These are phyloP conservation scores for Gymnothorax javanicus DNA, from an alignment of 2,797 vertebrate species.

Conservation along the genomic window DNA sequence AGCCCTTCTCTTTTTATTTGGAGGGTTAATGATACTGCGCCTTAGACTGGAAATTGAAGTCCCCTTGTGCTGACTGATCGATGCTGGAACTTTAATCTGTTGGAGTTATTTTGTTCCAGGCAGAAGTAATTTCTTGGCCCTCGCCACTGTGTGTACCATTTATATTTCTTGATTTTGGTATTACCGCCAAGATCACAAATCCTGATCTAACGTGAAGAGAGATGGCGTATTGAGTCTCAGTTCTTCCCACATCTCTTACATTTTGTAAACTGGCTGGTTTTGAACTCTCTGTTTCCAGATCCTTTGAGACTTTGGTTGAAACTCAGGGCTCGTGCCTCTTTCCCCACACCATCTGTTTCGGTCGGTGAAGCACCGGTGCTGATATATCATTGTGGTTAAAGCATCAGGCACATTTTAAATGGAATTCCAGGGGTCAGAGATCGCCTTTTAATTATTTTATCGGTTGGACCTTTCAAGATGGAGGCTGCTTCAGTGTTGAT, in stretches of 20 bases:
- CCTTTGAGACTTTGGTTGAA: constrained; percentile 3
- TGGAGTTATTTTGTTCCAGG: neutral
- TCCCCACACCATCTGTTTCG: constrained; percentile 15
- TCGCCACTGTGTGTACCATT: neutral
- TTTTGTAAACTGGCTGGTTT: neutral
- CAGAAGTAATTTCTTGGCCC: neutral
- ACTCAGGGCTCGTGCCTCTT: neutral
- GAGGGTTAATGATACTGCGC: constrained; percentile 45
- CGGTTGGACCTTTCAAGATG: constrained; percentile 6
- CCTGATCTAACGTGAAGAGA: neutral
- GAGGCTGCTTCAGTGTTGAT: neutral
- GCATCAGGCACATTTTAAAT: constrained; percentile 22
- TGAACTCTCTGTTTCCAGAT: constrained; percentile 15
- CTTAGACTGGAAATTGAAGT: neutral
- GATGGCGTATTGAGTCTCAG: neutral
- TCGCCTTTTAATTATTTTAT: constrained; percentile 16
- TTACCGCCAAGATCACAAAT: neutral
- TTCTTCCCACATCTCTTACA: neutral
- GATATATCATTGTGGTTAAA: constrained; percentile 2
- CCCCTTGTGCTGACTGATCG: neutral
- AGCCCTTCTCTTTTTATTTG: constrained; percentile 42
- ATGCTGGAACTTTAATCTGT: neutral
- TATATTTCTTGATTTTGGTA: neutral
- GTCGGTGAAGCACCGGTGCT: neutral
- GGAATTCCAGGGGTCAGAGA: constrained; percentile 10